phyloP scores from a whole-genome alignment of 1,140 invertebrate species.

The Oryctes rhinoceros region DNA sequence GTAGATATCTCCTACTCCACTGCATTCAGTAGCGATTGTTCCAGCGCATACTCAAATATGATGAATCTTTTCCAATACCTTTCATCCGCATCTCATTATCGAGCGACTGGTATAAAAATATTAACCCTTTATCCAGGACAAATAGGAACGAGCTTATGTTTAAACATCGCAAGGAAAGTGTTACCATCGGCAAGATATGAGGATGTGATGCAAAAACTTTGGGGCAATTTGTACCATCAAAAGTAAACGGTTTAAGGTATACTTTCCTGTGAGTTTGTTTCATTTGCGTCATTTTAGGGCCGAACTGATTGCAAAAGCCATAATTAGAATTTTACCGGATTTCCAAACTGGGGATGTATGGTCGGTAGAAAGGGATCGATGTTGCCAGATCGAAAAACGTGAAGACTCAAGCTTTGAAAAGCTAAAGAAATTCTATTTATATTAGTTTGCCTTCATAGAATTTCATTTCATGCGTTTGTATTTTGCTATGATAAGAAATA shows the following conservation, averaged over 20 bases:
- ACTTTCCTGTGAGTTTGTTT: not conserved
- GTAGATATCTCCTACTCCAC: not conserved
- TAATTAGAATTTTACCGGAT: not conserved
- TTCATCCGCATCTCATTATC: not conserved
- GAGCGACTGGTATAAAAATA: not conserved
- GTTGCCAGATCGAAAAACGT: too few species aligned
- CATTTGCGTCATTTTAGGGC: not conserved
- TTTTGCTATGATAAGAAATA: too few species aligned
- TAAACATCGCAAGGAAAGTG: conserved; percentile 9
- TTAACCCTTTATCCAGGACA: not conserved
- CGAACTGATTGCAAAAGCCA: not conserved
- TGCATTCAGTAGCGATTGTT: not conserved
- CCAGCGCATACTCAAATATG: too few species aligned
- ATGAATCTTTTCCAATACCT: not conserved
- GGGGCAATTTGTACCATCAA: not conserved
- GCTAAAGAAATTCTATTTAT: too few species aligned
- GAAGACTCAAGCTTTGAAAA: too few species aligned
- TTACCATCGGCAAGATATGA: not conserved
- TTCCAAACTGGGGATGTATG: conserved; percentile 6
- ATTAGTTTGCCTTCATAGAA: too few species aligned
- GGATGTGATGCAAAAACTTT: not conserved
- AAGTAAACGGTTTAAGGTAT: not conserved
- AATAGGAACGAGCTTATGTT: not conserved
- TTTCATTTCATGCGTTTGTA: too few species aligned
- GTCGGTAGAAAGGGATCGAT: not conserved